phyloP scores from a whole-genome alignment of 2,888 invertebrate species.

The Colletes collaris region DNA sequence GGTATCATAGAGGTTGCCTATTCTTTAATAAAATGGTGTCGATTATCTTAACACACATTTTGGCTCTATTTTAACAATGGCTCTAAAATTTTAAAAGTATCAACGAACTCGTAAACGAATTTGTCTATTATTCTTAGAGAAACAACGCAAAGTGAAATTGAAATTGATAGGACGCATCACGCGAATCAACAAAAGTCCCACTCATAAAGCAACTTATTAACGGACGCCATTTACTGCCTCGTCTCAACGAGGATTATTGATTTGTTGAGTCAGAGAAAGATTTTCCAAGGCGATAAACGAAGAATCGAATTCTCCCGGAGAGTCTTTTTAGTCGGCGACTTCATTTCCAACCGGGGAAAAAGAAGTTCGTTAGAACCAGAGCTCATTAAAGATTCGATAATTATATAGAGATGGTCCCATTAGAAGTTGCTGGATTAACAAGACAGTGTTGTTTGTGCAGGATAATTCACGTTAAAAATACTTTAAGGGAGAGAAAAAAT shows the following conservation, averaged over 20 bases:
- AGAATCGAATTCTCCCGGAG: conserved; percentile 18
- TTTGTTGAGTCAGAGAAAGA: conserved; percentile 4
- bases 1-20: background rate
- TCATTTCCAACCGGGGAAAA: background rate
- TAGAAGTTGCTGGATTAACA: conserved; percentile 5
- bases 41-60: background rate
- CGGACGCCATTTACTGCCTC: conserved; percentile 30
- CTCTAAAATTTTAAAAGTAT: no score
- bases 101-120: no score
- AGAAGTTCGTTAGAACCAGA: conserved; percentile 25
- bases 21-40: background rate
- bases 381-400: conserved; percentile 21
- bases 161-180: conserved; percentile 8
- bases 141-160: background rate
- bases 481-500: background rate
- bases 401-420: conserved; percentile 9
- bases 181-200: conserved; percentile 24
- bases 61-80: no score
- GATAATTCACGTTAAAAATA: background rate
- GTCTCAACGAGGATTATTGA: conserved; percentile 35
- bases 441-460: no score
- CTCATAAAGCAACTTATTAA: conserved; percentile 36
- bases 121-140: no score
- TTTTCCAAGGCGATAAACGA: background rate
- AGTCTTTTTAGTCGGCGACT: conserved; percentile 25